Evolutionary conservation across 2,113 vertebrate species (phyloP).

Genomic region (Brienomyrus longianalis): DNA sequence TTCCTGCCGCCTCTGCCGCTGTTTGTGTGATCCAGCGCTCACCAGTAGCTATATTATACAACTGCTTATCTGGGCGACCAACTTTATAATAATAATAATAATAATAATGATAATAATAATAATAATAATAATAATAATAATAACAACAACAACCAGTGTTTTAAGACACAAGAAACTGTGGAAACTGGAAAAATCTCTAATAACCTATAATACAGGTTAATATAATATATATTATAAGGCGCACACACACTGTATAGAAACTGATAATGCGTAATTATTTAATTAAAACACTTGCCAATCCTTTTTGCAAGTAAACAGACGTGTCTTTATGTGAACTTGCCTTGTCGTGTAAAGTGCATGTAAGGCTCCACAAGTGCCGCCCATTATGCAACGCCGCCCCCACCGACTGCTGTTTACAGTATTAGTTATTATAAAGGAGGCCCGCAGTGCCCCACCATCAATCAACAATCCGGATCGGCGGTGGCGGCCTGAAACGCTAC

Average conservation of each 20-base stretch:
- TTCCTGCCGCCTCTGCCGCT: neutral
- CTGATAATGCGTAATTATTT: neutral
- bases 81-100: neutral
- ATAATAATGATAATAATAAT: neutral
- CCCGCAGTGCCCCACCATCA: neutral
- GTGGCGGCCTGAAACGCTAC: no score
- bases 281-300: neutral
- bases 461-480: neutral
- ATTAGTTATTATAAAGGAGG: conserved; percentile 3
- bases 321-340: neutral
- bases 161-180: neutral
- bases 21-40: neutral
- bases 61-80: neutral
- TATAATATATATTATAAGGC: neutral
- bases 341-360: neutral
- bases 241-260: neutral
- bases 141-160: neutral
- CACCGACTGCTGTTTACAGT: neutral
- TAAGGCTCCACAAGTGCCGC: conserved; percentile 13
- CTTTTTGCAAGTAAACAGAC: neutral
- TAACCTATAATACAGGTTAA: neutral
- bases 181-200: neutral
- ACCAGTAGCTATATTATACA: neutral
- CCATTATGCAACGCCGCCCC: neutral
- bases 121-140: neutral